A percentile compares a stretch with the other conserved stretches of the same genome.
phyloP scores from a whole-genome alignment of 2,888 invertebrate species.

The Heliconius aoede region DNA sequence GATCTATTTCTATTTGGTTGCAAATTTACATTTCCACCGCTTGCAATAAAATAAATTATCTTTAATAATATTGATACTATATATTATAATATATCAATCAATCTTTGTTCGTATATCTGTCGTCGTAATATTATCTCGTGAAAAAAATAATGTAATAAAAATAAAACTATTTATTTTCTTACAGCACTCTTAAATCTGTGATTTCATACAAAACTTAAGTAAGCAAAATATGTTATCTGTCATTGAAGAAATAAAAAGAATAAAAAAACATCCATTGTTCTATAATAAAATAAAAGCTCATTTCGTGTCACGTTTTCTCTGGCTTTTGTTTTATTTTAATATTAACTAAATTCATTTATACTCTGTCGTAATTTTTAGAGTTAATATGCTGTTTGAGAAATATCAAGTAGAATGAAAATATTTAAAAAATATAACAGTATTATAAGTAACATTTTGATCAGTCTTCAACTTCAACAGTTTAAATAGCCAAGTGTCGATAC shows the following conservation, averaged over 20 bases:
- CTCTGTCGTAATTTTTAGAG: no score
- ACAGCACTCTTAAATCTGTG: conserved; percentile 35
- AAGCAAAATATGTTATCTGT: conserved; percentile 41
- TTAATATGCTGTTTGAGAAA: background rate
- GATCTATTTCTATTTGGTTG: conserved; percentile 65
- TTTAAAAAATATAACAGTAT: background rate
- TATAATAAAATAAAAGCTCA: conserved; percentile 23
- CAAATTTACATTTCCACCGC: conserved; percentile 66
- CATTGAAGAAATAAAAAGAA: conserved; percentile 32
- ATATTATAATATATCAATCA: no score
- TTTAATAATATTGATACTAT: conserved; percentile 63
- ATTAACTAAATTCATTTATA: background rate
- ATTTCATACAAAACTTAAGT: conserved; percentile 26
- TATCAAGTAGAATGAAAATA: background rate
- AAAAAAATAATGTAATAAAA: conserved; percentile 33
- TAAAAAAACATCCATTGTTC: conserved; percentile 31
- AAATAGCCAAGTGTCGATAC: conserved; percentile 13
- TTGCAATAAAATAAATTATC: conserved; percentile 68
- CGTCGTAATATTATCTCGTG: background rate
- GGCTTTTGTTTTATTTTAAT: conserved; percentile 7
- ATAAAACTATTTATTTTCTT: conserved; percentile 44
- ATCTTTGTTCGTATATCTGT: no score
- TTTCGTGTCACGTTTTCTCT: conserved; percentile 14
- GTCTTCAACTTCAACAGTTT: background rate
- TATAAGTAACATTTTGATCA: background rate